Percentiles rank a stretch among this genome's conserved stretches.
These are phyloP conservation scores for Glareola pratincola DNA, from an alignment of 2,113 vertebrate species.

Conservation along the genomic window DNA sequence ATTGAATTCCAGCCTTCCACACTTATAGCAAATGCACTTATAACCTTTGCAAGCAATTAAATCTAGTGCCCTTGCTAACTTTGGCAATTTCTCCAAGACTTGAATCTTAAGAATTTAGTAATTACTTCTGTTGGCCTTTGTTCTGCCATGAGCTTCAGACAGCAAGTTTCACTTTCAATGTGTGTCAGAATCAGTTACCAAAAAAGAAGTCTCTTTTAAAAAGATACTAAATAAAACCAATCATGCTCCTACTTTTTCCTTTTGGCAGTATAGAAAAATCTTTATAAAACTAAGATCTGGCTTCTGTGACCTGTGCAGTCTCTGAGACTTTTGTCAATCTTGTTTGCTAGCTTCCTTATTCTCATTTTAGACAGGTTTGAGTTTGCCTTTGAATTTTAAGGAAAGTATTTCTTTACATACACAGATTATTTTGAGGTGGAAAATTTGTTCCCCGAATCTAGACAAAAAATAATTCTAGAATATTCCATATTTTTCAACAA, in stretches of 20 bases:
- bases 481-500: neutral
- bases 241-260: neutral
- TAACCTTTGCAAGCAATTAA: constrained; percentile 28
- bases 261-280: neutral
- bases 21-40: neutral
- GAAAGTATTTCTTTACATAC: neutral
- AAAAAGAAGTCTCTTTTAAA: neutral
- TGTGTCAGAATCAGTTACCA: neutral
- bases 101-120: constrained; percentile 14
- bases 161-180: neutral
- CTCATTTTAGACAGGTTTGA: neutral
- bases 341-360: neutral
- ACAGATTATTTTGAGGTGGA: neutral
- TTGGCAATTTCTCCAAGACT: neutral
- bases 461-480: neutral
- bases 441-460: neutral
- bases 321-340: neutral
- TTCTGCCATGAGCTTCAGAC: neutral
- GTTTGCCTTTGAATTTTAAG: neutral
- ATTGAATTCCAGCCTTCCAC: neutral
- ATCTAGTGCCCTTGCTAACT: constrained; percentile 1
- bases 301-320: neutral
- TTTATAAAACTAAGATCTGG: neutral
- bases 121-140: constrained; percentile 45
- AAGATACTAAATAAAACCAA: neutral